A percentile compares a stretch with the other conserved stretches of the same genome.
These are phyloP conservation scores for Mnemiopsis leidyi DNA, from an alignment of 37 sponge, comb jelly and placozoan species.

Conservation along the genomic window DNA sequence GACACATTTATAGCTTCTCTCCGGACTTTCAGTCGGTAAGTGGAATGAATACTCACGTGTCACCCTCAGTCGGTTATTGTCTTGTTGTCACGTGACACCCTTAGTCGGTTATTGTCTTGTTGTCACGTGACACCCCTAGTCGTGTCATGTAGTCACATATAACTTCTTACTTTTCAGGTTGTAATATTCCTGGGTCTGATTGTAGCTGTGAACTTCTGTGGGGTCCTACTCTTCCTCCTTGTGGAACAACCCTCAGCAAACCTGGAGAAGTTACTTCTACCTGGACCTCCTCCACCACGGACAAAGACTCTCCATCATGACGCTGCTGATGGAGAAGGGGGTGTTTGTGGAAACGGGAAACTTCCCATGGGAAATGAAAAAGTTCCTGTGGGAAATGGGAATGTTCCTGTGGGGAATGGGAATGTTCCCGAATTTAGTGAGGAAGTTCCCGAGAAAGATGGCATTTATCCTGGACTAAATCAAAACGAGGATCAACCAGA, in stretches of 20 bases:
- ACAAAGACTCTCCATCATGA: too few species aligned
- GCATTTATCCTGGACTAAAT: too few species aligned
- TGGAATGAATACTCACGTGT: background rate
- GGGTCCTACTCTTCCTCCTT: background rate
- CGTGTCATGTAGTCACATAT: background rate
- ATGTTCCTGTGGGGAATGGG: too few species aligned
- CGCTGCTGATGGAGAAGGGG: too few species aligned
- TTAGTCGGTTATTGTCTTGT: background rate
- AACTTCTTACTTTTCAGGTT: background rate
- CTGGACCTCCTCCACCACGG: background rate
- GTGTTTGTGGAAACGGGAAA: too few species aligned
- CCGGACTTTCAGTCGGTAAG: constrained; percentile 22
- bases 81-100: background rate
- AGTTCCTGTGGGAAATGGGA: too few species aligned
- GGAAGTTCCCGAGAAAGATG: too few species aligned
- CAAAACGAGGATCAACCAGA: too few species aligned
- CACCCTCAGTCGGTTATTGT: background rate
- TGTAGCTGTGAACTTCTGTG: background rate
- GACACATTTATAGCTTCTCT: background rate
- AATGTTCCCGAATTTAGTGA: too few species aligned
- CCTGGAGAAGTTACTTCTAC: background rate
- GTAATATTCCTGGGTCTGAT: background rate
- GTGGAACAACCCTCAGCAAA: background rate
- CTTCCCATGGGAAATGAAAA: too few species aligned
- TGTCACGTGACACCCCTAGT: background rate